Base-by-base conservation (phyloP, 2,888 invertebrate species). In the Punctoribates punctum region DNA sequence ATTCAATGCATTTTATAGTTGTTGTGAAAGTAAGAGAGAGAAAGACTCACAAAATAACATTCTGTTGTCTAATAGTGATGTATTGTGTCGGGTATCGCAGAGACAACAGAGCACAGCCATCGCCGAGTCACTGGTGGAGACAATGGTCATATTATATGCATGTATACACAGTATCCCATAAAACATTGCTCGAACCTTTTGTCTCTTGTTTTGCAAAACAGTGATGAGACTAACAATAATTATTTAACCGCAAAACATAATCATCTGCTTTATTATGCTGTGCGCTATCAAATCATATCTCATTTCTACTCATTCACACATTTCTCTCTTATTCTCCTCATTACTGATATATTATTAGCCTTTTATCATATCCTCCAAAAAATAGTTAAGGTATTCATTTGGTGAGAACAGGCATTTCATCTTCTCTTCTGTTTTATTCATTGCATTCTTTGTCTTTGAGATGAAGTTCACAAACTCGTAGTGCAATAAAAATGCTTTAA, bases 111-210 rank as follows among this genome's bases (percentile, higher is more conserved):
- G 29, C 23, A 48, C 48, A 48, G 54, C 54, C 11, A 54, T 54
- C 1, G 54, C 20, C 4, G 13, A 42, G 42, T 11, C 42, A 42
- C 8, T 42, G 42, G 11, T 42, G 42, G 13, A 42, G 70, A 70
- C 42, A 70, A 70, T 70, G 70, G 70, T 42, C 70, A 70, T 70
- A 70, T 70, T 42, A 70, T 70, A 70, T 70, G 70, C 70, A 70
- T 70, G 23, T 38, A 42, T 70, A 70, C 34, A 70, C 70, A 38
- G 20, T 70, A 70, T 17, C 42, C 42, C 70, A 70, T 70, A 70
- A 70, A 70, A 70, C 70, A 70, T 38, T 13, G 9, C 70, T n/a
- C 42, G 1, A 42, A 13, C 13, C 42, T 70, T 70, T 70, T 38
- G 38, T 70, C 38, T 70, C 23, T 20, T 23, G 6, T 42, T 70